Base-by-base conservation (phyloP, 2,888 invertebrate genomes). In the Doris montereyensis region DNA sequence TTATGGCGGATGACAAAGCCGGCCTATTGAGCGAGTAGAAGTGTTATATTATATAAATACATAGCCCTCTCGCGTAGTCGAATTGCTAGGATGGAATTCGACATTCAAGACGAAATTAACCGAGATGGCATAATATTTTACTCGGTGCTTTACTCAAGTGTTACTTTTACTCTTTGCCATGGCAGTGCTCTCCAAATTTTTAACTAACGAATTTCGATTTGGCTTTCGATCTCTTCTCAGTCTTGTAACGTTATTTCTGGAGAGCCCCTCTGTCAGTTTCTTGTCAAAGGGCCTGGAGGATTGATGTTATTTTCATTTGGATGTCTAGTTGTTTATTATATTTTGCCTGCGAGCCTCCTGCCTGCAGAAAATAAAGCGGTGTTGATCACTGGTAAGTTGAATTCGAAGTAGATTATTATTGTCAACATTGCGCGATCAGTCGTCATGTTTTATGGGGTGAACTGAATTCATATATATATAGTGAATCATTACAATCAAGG, bases 181-280 rank as follows among this genome's bases (percentile, higher is more conserved):
- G 88, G 90, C 90, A 62, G 89, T 90, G n/a, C 76, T 90, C 41
- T 89, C 90, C 30, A 90, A 90, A 83, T 90, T 90, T 83, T 78
- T 90, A 30, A 90, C 89, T 62, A 88, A 90, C 83, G 90, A 90
- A 85, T 88, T 90, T 81, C 80, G 89, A 72, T 89, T 90, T 82
- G 90, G 90, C 35, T 88, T 90, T 81, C 83, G 90, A 75, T 89
- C 90, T 28, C 84, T 89, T 74, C 83, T 90, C 71, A 89, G 88
- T 80, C 83, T 90, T 34, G 84, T 86, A 13, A 86, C 89, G n/a
- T 77, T 90, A 62, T 90, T 90, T 82, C 81, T 71, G 90, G 90
- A 8, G 90, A 90, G 83, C 90, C 90, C 2, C 81, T 89, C 35
- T 90, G 90, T 77, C 90, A 90, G 78, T 88, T 90, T 77, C 83